Evolutionary conservation across 2,113 vertebrate genomes (phyloP), one percentile per base, ranked within the genome.

Genomic region (Nettapus auritus): DNA sequence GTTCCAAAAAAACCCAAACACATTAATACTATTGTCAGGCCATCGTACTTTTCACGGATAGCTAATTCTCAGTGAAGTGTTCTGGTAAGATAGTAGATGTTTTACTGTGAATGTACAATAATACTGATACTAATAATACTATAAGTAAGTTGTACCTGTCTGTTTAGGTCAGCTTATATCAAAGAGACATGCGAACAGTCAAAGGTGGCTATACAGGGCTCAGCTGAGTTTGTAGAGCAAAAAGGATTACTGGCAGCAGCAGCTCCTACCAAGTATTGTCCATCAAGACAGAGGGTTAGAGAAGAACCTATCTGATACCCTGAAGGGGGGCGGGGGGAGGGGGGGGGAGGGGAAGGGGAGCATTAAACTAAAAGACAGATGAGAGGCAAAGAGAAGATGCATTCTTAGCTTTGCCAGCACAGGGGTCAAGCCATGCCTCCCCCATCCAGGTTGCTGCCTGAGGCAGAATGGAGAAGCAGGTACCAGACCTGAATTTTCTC

Each of bases 341-440:
- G n/a, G n/a, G n/a, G n/a, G n/a, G n/a, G n/a, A n/a, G n/a, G n/a
- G n/a, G n/a, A n/a, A n/a, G n/a, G n/a, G n/a, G n/a, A n/a, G n/a
- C n/a, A 80, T 26, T 16, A 44, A 68, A 79, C 25, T 42, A 17
- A 14, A 29, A 48, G 74, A 8, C 33, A 10, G 17, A 34, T 5
- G 76, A 78, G 34, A 52, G 22, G 22, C 17, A 66, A 21, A 60
- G 0, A 63, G 40, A 48, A 75, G 33, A n/a, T 23, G 9, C 0
- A 2, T 63, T 25, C 42, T 29, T 60, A 68, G 13, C 11, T 16
- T 2, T 4, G 2, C 6, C 1, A 5, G n/a, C 55, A 38, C 14
- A 48, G 14, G 7, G 8, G 23, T 36, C 6, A 50, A 73, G 34
- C 13, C 7, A n/a, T 71, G 36, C 21, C 28, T 44, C 22, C n/a